These are phyloP conservation scores for Sphaeridia pumilis DNA, from an alignment of 2,888 invertebrate species.

Conservation along the genomic window DNA sequence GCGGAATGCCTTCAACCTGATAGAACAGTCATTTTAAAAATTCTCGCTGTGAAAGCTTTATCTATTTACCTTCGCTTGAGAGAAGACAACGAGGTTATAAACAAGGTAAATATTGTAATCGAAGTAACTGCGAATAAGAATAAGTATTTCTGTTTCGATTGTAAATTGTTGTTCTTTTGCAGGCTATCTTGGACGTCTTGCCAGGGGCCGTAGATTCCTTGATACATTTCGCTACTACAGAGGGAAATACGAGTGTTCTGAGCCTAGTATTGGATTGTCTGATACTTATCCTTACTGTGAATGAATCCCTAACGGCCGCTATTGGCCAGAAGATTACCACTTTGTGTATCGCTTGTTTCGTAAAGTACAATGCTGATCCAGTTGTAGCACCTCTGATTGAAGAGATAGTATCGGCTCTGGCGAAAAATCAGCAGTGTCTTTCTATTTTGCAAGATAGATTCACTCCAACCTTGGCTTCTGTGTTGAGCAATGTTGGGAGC, in stretches of 20 bases:
- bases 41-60: slow-evolving; percentile 34
- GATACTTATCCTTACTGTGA: slow-evolving; percentile 43
- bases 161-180: too few species aligned
- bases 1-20: slow-evolving; percentile 31
- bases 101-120: slow-evolving; percentile 16
- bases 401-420: slow-evolving; percentile 52
- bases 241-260: slow-evolving; percentile 28
- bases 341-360: slow-evolving; percentile 53
- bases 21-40: slow-evolving; percentile 28
- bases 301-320: slow-evolving; percentile 51
- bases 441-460: slow-evolving; percentile 51
- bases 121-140: too few species aligned
- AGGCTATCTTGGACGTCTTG: slow-evolving; percentile 27
- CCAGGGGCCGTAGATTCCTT: slow-evolving; percentile 29
- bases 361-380: slow-evolving; percentile 54
- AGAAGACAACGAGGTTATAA: slow-evolving; percentile 24
- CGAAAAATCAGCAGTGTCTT: slow-evolving; percentile 49
- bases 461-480: slow-evolving; percentile 53
- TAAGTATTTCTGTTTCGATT: too few species aligned
- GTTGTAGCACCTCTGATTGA: slow-evolving; percentile 50
- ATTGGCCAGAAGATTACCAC: slow-evolving; percentile 53
- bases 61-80: slow-evolving; percentile 26
- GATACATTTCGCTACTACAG: slow-evolving; percentile 30
- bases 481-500: slow-evolving; percentile 40
- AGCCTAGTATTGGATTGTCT: slow-evolving; percentile 29